These are phyloP conservation scores for Turnix velox DNA, from an alignment of 2,113 vertebrate species.

Conservation along the genomic window DNA sequence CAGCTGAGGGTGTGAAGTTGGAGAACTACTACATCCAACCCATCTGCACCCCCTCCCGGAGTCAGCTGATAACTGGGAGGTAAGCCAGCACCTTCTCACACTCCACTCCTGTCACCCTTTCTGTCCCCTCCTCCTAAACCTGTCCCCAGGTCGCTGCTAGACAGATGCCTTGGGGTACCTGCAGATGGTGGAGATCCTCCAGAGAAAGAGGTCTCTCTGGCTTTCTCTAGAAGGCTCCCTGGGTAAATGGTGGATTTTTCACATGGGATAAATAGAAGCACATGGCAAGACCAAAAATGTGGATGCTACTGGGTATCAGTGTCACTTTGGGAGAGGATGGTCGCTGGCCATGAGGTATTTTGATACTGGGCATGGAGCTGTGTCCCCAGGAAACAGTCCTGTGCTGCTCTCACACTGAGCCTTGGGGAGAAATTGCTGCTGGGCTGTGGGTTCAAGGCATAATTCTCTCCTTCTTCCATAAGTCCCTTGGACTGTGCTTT, in stretches of 20 bases:
- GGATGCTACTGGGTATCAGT: neutral
- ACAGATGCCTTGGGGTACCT: fast-evolving
- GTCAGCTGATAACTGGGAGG: slow-evolving; percentile 97
- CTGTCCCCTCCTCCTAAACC: neutral
- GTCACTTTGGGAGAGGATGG: neutral
- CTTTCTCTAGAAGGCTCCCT: neutral
- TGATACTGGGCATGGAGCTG: neutral
- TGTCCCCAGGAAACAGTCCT: neutral
- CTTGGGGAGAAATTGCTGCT: neutral
- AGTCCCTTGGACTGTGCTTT: neutral
- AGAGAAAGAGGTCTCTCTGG: neutral
- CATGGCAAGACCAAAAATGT: neutral
- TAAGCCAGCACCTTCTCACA: slow-evolving; percentile 53
- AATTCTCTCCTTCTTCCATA: neutral
- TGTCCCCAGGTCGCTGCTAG: neutral
- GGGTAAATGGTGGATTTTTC: neutral
- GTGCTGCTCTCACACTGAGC: neutral
- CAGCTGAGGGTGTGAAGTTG: slow-evolving; percentile 91
- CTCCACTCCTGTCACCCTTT: fast-evolving
- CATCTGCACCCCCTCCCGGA: slow-evolving; percentile 95
- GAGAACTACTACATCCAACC: slow-evolving; percentile 98
- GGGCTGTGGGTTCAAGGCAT: neutral
- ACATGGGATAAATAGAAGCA: neutral
- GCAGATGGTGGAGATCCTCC: neutral
- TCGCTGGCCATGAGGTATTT: neutral